These are phyloP conservation scores for Gulo gulo DNA, from an alignment of 2,113 vertebrate genomes.

Conservation along the genomic window DNA sequence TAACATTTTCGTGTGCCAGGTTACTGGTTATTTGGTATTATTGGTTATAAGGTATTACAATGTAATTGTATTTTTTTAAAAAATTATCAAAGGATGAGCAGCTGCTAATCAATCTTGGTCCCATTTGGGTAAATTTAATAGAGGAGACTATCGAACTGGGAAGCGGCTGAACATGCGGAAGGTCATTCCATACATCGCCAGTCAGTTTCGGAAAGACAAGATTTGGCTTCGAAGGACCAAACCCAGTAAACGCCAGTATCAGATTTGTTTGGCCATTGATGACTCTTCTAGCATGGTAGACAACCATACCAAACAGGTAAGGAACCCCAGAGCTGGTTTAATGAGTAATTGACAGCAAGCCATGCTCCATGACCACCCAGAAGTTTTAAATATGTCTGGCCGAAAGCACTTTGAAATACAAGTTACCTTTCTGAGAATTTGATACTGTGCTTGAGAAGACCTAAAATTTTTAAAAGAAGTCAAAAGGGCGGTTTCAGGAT, in stretches of 20 bases:
- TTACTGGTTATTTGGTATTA: not conserved
- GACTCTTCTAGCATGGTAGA: conserved; percentile 99
- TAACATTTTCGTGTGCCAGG: not conserved
- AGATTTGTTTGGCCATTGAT: conserved; percentile 97
- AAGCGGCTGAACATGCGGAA: conserved; percentile 99
- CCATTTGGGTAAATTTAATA: conserved; percentile 69
- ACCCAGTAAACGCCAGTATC: conserved; percentile 97
- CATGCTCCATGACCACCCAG: not conserved
- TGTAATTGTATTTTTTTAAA: not conserved
- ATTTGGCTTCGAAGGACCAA: conserved; percentile 98
- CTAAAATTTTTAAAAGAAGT: not conserved
- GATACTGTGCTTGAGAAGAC: not conserved
- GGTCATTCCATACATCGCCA: conserved; percentile 98
- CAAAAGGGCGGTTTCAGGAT: not conserved
- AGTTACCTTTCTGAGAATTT: not conserved
- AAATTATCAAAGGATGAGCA: not conserved
- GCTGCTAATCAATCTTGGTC: not conserved
- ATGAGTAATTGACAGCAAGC: not conserved
- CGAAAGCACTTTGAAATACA: not conserved
- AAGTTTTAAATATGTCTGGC: not conserved
- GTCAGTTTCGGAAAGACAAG: conserved; percentile 98
- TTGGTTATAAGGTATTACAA: not conserved
- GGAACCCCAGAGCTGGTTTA: not conserved
- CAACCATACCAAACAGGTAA: conserved; percentile 98
- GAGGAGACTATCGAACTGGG: conserved; percentile 96